Percentiles rank a stretch among this genome's conserved stretches.
These are phyloP conservation scores for Apodemia mormo DNA, from an alignment of 2,888 invertebrate genomes.

Conservation along the genomic window DNA sequence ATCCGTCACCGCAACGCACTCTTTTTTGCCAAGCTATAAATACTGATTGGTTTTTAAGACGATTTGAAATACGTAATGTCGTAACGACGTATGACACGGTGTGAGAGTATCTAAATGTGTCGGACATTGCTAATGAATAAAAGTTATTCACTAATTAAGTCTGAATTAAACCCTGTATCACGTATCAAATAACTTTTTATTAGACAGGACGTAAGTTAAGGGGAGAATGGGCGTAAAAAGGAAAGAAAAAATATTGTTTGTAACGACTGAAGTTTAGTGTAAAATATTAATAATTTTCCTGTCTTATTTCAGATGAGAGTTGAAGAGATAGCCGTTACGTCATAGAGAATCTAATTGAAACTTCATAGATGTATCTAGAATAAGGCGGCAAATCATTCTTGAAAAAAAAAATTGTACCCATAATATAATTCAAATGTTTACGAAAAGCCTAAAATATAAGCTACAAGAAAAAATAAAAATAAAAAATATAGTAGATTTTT, in stretches of 20 bases:
- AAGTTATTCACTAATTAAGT: too few relatives aligned
- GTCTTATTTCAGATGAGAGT: constrained; percentile 75
- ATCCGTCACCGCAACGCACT: too few relatives aligned
- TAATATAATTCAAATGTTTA: constrained; percentile 68
- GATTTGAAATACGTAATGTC: too few relatives aligned
- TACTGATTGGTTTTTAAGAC: neutral
- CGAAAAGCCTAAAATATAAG: constrained; percentile 75
- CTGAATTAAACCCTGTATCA: too few relatives aligned
- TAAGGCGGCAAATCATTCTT: constrained; percentile 71
- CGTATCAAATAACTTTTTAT: too few relatives aligned
- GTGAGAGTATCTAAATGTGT: too few relatives aligned
- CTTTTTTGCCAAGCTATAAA: too few relatives aligned
- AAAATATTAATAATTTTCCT: constrained; percentile 22
- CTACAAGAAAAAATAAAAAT: constrained; percentile 63
- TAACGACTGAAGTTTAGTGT: neutral
- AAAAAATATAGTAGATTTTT: constrained; percentile 68
- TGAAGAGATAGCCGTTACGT: constrained; percentile 70
- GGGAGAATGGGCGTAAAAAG: too few relatives aligned
- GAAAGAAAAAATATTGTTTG: too few relatives aligned
- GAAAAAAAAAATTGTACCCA: constrained; percentile 63
- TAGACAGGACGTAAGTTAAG: too few relatives aligned
- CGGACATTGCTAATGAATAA: too few relatives aligned
- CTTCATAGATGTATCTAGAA: constrained; percentile 74
- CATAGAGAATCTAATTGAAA: constrained; percentile 77
- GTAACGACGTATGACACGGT: too few relatives aligned